These are phyloP conservation scores for Leucoraja erinaceus DNA, from an alignment of 2,113 vertebrate species.

Conservation along the genomic window DNA sequence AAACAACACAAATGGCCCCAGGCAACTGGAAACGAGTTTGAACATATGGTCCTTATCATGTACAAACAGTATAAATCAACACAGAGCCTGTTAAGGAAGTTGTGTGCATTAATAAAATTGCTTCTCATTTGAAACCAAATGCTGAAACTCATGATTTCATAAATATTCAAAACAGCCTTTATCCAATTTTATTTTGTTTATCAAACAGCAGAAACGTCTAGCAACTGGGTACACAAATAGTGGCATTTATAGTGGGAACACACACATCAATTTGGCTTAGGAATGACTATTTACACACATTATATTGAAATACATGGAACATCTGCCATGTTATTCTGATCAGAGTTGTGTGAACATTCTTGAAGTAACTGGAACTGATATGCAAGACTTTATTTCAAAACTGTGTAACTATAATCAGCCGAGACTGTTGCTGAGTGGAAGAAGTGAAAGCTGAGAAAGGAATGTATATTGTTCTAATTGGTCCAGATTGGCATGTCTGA, in stretches of 20 bases:
- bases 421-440: background rate
- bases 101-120: background rate
- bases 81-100: background rate
- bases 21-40: background rate
- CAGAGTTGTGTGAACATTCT: background rate
- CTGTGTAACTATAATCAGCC: background rate
- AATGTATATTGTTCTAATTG: background rate
- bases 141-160: background rate
- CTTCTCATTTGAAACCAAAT: background rate
- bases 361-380: background rate
- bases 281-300: background rate
- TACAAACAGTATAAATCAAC: background rate
- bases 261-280: background rate
- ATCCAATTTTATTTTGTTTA: background rate
- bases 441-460: background rate
- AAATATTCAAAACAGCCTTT: background rate
- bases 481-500: background rate
- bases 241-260: background rate
- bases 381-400: background rate
- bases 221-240: background rate
- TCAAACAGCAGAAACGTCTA: background rate
- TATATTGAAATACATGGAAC: conserved; percentile 14
- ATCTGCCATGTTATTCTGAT: background rate
- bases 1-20: background rate
- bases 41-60: background rate